Conservation (phyloP, 2,888 invertebrate species). For the Exephanes ischioxanthus region DNA sequence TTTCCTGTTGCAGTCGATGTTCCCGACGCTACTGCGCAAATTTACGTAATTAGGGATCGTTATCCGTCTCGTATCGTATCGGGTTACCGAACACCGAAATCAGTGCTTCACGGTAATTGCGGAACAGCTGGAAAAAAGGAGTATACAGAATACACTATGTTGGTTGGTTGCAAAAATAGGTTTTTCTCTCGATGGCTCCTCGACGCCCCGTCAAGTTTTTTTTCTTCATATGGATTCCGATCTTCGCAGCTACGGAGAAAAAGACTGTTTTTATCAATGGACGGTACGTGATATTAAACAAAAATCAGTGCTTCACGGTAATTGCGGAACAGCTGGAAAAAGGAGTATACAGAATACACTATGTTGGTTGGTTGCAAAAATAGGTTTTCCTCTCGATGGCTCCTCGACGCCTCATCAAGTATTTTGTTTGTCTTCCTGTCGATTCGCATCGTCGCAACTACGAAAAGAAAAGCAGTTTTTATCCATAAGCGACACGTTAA, state of each 20-base stretch:
- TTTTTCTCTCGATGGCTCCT: no score
- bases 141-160: neutral
- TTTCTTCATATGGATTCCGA: no score
- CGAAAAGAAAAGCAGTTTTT: no score
- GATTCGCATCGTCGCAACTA: no score
- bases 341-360: neutral
- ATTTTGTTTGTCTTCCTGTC: no score
- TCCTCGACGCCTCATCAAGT: neutral
- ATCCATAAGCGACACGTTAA: no score
- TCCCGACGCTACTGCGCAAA: conserved; percentile 32
- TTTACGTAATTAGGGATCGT: conserved; percentile 49
- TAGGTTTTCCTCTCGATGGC: no score
- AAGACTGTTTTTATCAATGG: no score
- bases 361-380: no score
- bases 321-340: neutral
- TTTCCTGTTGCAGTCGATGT: neutral
- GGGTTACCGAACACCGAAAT: conserved; percentile 27
- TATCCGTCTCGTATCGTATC: conserved; percentile 35
- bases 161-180: neutral
- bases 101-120: conserved; percentile 32
- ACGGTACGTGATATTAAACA: no score
- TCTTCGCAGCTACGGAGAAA: no score
- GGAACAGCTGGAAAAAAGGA: neutral
- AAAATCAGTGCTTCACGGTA: conserved; percentile 23
- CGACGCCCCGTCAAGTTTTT: no score